These are phyloP conservation scores for Corythaixoides concolor DNA, from an alignment of 2,113 vertebrate genomes.

Conservation along the genomic window DNA sequence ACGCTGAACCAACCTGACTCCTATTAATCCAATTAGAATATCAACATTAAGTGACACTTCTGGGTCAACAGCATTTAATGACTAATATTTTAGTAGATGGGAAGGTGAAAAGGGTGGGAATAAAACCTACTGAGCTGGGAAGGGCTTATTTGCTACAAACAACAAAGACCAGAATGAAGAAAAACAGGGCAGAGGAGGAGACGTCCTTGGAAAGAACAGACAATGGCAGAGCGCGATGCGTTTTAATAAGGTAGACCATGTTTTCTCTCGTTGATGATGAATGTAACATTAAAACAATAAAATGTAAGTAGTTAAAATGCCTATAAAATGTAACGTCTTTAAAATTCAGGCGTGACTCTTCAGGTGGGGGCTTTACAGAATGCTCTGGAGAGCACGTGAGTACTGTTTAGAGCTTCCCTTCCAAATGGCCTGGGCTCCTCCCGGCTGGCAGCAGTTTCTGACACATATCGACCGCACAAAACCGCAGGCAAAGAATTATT, in stretches of 20 bases:
- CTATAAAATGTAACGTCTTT: neutral
- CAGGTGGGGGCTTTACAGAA: neutral
- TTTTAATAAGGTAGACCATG: accelerated
- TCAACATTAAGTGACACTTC: neutral
- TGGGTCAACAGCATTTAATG: neutral
- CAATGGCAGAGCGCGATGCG: neutral
- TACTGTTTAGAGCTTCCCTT: neutral
- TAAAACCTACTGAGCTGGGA: neutral
- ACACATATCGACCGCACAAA: neutral
- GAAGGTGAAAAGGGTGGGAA: neutral
- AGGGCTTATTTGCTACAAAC: neutral
- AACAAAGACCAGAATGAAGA: neutral
- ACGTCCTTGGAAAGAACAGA: neutral
- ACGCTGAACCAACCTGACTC: neutral
- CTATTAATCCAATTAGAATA: neutral
- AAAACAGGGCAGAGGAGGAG: neutral
- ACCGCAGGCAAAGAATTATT: neutral
- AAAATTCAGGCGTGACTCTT: neutral
- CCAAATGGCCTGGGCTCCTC: neutral
- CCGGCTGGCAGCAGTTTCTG: neutral
- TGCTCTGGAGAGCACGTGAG: neutral
- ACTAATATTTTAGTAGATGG: neutral
- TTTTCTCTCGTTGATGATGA: neutral
- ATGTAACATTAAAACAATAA: neutral
- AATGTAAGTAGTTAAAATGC: neutral